Conservation (phyloP, 1,140 invertebrate genomes). For the Drosophila trapezifrons region DNA sequence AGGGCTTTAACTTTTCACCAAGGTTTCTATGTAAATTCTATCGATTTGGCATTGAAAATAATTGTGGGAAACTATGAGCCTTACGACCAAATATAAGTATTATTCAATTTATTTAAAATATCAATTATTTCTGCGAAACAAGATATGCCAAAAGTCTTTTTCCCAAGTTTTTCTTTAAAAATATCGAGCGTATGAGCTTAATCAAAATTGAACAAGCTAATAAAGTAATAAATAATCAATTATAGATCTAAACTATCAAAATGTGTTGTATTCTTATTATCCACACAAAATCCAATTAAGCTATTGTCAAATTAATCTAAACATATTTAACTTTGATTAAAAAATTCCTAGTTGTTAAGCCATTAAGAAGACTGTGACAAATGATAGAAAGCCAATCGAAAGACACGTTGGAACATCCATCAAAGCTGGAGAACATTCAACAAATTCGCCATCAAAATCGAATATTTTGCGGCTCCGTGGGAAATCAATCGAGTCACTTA, state of each 20-base stretch:
- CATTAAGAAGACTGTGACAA: constrained; percentile 22
- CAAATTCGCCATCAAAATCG: constrained; percentile 31
- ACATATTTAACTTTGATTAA: neutral
- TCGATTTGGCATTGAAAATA: constrained; percentile 14
- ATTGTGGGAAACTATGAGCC: neutral
- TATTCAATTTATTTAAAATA: neutral
- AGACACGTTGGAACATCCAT: constrained; percentile 41
- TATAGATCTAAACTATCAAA: neutral
- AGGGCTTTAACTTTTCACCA: constrained; percentile 31
- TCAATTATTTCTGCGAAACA: no score
- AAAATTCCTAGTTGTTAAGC: constrained; percentile 1
- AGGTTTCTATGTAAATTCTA: constrained; percentile 55
- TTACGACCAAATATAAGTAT: neutral
- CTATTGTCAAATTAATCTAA: constrained; percentile 13
- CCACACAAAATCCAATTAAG: neutral
- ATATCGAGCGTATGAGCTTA: neutral
- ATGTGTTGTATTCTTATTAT: neutral
- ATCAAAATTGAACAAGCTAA: neutral
- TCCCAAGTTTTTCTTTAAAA: no score
- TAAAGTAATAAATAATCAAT: neutral
- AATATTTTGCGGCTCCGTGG: constrained; percentile 34
- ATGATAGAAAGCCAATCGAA: constrained; percentile 34
- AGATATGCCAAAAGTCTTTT: no score
- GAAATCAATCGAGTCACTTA: constrained; percentile 50
- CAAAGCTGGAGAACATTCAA: constrained; percentile 18